A percentile compares a stretch with the other conserved stretches of the same genome.
phyloP scores from a whole-genome alignment of 2,888 invertebrate genomes.

The Stenoptilia bipunctidactyla region DNA sequence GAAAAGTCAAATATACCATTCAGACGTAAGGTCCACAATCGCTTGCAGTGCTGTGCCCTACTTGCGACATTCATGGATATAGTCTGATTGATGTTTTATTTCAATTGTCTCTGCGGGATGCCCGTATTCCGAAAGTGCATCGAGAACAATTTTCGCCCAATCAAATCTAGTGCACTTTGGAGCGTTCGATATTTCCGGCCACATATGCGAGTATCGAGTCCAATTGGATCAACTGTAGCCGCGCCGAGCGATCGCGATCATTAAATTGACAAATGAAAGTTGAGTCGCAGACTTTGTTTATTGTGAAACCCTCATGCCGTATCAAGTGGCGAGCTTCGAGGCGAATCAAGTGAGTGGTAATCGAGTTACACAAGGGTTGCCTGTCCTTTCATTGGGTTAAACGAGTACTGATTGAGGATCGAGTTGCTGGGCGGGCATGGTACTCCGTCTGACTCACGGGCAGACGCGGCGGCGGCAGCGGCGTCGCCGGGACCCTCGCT shows the following conservation, averaged over 20 bases:
- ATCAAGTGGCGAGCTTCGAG: conserved; percentile 22
- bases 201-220: background rate
- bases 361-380: conserved; percentile 24
- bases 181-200: too few relatives aligned
- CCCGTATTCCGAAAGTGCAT: conserved; percentile 54
- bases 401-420: conserved; percentile 49
- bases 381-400: conserved; percentile 42
- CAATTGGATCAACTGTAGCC: too few relatives aligned
- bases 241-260: background rate
- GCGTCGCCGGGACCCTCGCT: too few relatives aligned
- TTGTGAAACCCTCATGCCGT: conserved; percentile 11
- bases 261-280: background rate
- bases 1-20: background rate
- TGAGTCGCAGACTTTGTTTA: background rate
- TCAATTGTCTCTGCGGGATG: conserved; percentile 64
- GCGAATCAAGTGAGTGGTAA: conserved; percentile 28
- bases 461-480: too few relatives aligned
- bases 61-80: conserved; percentile 22
- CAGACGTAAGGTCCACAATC: too few relatives aligned
- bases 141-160: conserved; percentile 43
- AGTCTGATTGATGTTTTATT: conserved; percentile 43
- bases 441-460: too few relatives aligned
- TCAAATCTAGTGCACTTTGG: conserved; percentile 30
- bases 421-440: conserved; percentile 34
- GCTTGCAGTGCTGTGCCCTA: too few relatives aligned